These are phyloP conservation scores for Amniataba percoides DNA, from an alignment of 2,797 vertebrate species.

Conservation along the genomic window DNA sequence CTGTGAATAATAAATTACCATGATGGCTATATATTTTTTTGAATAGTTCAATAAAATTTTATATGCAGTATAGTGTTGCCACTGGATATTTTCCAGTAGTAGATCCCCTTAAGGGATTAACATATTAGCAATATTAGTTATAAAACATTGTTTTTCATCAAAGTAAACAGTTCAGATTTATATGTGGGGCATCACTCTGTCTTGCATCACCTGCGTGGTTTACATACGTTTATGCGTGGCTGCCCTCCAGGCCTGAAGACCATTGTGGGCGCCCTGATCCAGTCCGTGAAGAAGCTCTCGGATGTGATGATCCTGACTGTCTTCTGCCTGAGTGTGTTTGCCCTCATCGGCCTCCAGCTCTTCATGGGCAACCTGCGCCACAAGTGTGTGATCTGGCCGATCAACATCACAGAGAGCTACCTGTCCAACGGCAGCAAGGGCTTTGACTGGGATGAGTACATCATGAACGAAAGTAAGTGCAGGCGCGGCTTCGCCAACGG, in stretches of 20 bases:
- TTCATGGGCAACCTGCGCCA: conserved; percentile 99
- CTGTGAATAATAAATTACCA: background rate
- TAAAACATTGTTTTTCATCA: background rate
- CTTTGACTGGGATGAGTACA: conserved; percentile 96
- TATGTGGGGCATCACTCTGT: conserved; percentile 28
- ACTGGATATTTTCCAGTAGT: background rate
- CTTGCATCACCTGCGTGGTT: conserved; percentile 69
- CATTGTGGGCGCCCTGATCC: conserved; percentile 99
- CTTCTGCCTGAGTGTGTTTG: conserved; percentile 99
- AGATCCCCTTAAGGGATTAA: background rate
- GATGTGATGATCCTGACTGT: conserved; percentile 99
- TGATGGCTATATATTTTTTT: background rate
- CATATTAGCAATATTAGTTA: background rate
- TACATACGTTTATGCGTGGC: conserved; percentile 62
- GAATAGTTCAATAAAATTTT: background rate
- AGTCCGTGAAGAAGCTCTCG: conserved; percentile 99
- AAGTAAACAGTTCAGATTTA: conserved; percentile 11
- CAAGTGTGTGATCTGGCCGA: conserved; percentile 97
- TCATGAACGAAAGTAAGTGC: conserved; percentile 94
- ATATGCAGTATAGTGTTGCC: background rate
- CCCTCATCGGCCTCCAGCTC: conserved; percentile 97
- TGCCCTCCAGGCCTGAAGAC: conserved; percentile 94
- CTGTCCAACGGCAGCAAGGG: conserved; percentile 90
- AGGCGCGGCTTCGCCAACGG: conserved; percentile 24
- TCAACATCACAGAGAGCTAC: conserved; percentile 90